Base-by-base conservation (phyloP, 2,797 vertebrate genomes). In the Sciurus carolinensis region DNA sequence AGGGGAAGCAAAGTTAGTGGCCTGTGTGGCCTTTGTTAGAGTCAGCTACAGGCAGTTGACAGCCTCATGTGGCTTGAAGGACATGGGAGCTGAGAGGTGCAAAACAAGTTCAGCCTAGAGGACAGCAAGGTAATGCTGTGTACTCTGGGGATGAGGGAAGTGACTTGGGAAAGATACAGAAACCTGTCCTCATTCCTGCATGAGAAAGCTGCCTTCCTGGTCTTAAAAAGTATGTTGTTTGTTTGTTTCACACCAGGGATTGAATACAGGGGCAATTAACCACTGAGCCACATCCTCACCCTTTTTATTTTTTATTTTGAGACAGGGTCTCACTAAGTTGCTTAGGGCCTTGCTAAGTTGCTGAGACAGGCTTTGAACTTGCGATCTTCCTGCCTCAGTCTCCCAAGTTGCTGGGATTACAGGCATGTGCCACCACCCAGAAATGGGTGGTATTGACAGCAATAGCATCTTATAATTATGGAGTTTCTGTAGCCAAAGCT, bases 21-120 rank as follows among this genome's bases (percentile, higher is more conserved):
- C 42, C 28, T 72, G 75, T 69, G 87, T 97, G 95, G 88, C 86
- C 91, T 97, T 96, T 82, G 83, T 97, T 97, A 95, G 79, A 96
- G 83, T 83, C 94, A 97, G 77, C 88, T 95, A 36, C 54, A 59
- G 79, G 82, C 94, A 97, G 90, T 87, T 97, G 94, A 97, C 96
- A 96, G 94, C 79, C 79, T 92, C 86, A 83, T 95, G 93, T 96
- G 94, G 71, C 72, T 96, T 97, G 94, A 91, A 92, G 86, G 66
- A 88, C 82, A 62, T 67, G 87, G 75, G 67, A 92, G 59, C 90
- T 94, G 73, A 95, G 81, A 97, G n/a, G 50, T 89, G 18, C 76
- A 95, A 97, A 95, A 77, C 44, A 95, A 93, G 39, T 93, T 88
- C 71, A 94, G 69, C 69, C 73, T 76, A 87, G 80, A 95, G 86